Base-by-base conservation (phyloP, 2,113 vertebrate genomes). In the Grallaria varia region DNA sequence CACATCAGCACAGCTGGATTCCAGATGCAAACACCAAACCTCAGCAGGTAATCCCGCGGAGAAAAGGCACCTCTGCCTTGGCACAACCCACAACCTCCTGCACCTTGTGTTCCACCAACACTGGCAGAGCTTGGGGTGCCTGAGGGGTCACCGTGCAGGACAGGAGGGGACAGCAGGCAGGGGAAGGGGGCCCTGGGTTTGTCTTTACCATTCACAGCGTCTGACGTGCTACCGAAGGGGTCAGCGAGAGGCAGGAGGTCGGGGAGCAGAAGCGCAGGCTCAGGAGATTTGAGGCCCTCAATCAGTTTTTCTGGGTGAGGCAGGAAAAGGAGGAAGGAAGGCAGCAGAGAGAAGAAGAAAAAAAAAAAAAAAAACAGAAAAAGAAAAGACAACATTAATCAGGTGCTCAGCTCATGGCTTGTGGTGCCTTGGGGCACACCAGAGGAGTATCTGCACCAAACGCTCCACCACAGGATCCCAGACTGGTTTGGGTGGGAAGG, bases 261-360 rank as follows among this genome's bases (percentile, higher is more conserved):
- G 42, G 98, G 98, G 95, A 99, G 98, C 97, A 99, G 98, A 94
- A 99, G 98, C 59, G 98, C 98, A 96, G 98, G 98, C 93, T 99
- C 99, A 66, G 99, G 98, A 98, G 98, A 99, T 97, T 98, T 99
- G 96, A 99, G 98, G 95, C 98, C 98, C 98, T 99, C 98, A 92
- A 99, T 99, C 97, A 99, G 98, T 98, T 99, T 99, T 97, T 99
- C 99, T 99, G 97, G 89, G 96, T 95, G 78, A 93, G 96, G 95
- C n/a, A 49, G 86, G 85, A 92, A 91, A 76, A 96, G 95, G 96
- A 94, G 37, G 69, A 96, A 97, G 82, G 96, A 20, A 94, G 44
- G 92, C 63, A 96, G 87, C 49, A 92, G 84, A 96, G 64, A 87
- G 39, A 84, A 42, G 84, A 59, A 49, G 22, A 19, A 77, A 69